Base-by-base conservation (phyloP, 2,888 invertebrate species). In the Yponomeuta malinellus region DNA sequence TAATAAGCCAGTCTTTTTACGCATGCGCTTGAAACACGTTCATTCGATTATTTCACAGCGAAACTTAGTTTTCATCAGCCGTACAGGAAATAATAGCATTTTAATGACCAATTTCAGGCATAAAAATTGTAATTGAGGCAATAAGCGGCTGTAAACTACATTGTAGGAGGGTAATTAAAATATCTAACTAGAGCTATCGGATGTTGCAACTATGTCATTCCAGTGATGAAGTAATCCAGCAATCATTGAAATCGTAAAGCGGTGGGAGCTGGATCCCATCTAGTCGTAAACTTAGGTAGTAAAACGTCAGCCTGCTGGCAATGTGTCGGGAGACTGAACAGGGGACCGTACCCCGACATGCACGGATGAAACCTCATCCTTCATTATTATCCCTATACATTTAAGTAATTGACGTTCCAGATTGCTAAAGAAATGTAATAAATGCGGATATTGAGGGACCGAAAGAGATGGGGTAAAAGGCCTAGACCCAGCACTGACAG, bases 221-320 rank as follows among this genome's bases (percentile, higher is more conserved):
- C 63, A 37, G 70, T 65, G 48, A 78, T 78, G 76, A 77, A 78
- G 77, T 75, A 76, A 77, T 76, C 72, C 74, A 70, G 72, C 76
- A 76, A 74, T 76, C 73, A 76, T 78, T 74, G 74, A 68, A 74
- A 72, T 75, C 75, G 76, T 78, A 77, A 77, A 77, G 71, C 10
- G 15, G 12, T 15, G 12, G 52, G 52, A 15, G 12, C 52, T 59
- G 52, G 15, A 12, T 59, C 52, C 71, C 71, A 70, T 66, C 59
- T 43, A 67, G 72, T 73, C 72, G 72, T 76, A 77, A 77, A 76
- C 52, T 73, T 71, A 72, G 68, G 76, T 71, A 71, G 73, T 76
- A 76, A 74, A 74, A 67, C 70, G 72, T 68, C 68, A 63, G 64
- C 59, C 70, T 63, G 66, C 52, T 59, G 52, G 52, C 52, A 59